Conservation (phyloP, 2,888 invertebrate genomes). For the Pegoplata infirma region DNA sequence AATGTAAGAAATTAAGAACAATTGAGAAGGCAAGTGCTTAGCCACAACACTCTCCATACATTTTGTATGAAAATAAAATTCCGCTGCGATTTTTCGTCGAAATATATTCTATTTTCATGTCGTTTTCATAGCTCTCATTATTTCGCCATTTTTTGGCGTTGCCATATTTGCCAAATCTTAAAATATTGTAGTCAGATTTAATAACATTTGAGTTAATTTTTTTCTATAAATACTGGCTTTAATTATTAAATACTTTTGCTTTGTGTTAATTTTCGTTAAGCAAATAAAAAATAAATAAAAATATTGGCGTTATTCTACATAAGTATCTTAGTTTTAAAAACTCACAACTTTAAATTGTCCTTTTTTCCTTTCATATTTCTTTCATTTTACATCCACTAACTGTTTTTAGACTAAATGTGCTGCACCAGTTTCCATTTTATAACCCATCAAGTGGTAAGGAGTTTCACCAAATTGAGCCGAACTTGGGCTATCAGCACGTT, state of each 20-base stretch:
- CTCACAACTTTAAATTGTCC: slow-evolving; percentile 49
- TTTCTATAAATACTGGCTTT: not conserved
- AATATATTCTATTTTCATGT: too few relatives aligned
- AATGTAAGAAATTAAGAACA: too few relatives aligned
- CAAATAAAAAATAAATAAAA: slow-evolving; percentile 5
- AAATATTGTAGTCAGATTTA: too few relatives aligned
- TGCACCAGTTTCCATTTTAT: slow-evolving; percentile 56
- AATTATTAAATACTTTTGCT: not conserved
- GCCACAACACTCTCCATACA: too few relatives aligned
- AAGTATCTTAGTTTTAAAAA: slow-evolving; percentile 55
- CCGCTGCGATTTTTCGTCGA: too few relatives aligned
- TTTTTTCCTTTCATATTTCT: too few relatives aligned
- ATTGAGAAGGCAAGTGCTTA: too few relatives aligned
- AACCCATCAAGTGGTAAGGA: slow-evolving; percentile 87
- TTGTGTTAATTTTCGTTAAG: not conserved
- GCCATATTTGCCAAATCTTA: too few relatives aligned
- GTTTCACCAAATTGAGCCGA: slow-evolving; percentile 79
- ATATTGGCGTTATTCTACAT: slow-evolving; percentile 24
- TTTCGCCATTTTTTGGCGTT: too few relatives aligned
- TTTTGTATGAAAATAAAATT: too few relatives aligned
- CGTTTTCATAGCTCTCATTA: too few relatives aligned
- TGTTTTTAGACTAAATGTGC: slow-evolving; percentile 55
- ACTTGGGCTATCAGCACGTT: slow-evolving; percentile 82
- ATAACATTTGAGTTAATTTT: too few relatives aligned
- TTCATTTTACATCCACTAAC: not conserved